These are phyloP conservation scores for Chloroclystis v-ata DNA, from an alignment of 2,888 invertebrate genomes.

Conservation along the genomic window DNA sequence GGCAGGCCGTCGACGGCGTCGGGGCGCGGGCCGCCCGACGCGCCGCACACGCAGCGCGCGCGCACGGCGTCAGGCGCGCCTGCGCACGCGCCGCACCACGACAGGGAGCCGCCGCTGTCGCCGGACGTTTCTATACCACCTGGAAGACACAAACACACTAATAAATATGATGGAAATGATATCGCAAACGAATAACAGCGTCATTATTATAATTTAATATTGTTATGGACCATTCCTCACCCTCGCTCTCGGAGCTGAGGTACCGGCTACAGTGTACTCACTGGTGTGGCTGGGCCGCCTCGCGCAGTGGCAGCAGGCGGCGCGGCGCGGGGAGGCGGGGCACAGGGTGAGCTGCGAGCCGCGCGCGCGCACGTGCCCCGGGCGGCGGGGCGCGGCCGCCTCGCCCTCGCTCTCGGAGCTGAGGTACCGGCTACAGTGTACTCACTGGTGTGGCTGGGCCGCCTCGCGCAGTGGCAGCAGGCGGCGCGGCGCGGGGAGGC, in stretches of 20 bases:
- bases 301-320: constrained; percentile 45
- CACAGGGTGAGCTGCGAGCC: constrained; percentile 66
- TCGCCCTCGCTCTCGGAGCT: too few species aligned
- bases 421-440: too few species aligned
- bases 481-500: constrained; percentile 55
- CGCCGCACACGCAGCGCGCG: constrained; percentile 40
- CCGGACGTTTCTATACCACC: constrained; percentile 48
- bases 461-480: constrained; percentile 43
- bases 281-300: constrained; percentile 24
- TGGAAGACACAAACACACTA: background rate
- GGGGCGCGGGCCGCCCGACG: constrained; percentile 48
- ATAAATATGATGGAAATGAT: too few species aligned
- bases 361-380: constrained; percentile 30
- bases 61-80: constrained; percentile 28
- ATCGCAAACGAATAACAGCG: too few species aligned
- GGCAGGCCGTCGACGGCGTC: constrained; percentile 87
- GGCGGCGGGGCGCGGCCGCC: constrained; percentile 25
- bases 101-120: constrained; percentile 21
- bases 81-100: constrained; percentile 39
- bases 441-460: constrained; percentile 20
- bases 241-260: too few species aligned
- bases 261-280: too few species aligned
- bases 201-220: too few species aligned
- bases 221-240: too few species aligned
- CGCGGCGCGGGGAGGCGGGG: constrained; percentile 59